Conservation (phyloP, 2,797 vertebrate genomes). For the Chelon labrosus region DNA sequence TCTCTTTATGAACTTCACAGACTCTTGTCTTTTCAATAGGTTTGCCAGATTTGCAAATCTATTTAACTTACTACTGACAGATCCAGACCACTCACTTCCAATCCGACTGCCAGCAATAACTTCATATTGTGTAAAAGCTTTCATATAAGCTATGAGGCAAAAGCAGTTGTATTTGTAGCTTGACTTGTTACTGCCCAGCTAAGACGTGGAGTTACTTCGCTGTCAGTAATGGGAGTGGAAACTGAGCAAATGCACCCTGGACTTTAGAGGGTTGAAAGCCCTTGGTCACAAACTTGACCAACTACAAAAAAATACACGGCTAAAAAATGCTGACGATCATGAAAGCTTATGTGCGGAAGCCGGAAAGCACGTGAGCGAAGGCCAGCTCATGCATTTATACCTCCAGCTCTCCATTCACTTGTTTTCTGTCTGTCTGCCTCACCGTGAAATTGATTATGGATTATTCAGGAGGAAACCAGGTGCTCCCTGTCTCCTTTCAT, state of each 20-base stretch:
- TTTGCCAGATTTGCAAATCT: no score
- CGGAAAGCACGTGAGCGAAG: constrained; percentile 13
- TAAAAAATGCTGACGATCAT: constrained; percentile 69
- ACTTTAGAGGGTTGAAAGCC: constrained; percentile 61
- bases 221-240: constrained; percentile 13
- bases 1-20: no score
- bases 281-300: constrained; percentile 31
- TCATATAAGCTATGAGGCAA: not conserved
- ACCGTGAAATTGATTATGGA: constrained; percentile 82
- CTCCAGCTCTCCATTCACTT: constrained; percentile 77
- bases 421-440: constrained; percentile 68
- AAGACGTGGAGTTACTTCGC: constrained; percentile 6
- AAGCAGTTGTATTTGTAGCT: not conserved
- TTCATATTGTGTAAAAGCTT: not conserved
- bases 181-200: constrained; percentile 9
- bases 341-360: constrained; percentile 50
- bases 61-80: no score
- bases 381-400: constrained; percentile 49
- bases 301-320: constrained; percentile 20
- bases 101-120: no score
- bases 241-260: not conserved
- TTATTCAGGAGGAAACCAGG: constrained; percentile 84
- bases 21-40: no score
- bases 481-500: constrained; percentile 80
- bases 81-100: no score